phyloP scores from a whole-genome alignment of 2,888 invertebrate species.

The Podotricha telesiphe region DNA sequence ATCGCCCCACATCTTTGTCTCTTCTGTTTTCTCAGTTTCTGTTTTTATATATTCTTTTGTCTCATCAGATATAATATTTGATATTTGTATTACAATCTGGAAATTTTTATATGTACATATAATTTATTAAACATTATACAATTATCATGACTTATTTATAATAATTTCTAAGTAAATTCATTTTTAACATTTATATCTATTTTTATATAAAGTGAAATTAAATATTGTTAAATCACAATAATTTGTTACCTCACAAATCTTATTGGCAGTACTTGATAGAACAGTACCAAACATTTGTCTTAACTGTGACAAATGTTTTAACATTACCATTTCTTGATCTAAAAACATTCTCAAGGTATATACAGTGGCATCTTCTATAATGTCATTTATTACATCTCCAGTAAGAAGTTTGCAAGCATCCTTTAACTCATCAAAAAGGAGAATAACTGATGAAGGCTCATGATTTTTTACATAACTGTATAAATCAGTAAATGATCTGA shows the following conservation, averaged over 20 bases:
- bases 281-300: constrained; percentile 85
- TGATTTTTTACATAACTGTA: constrained; percentile 69
- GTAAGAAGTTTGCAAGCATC: constrained; percentile 69
- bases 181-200: too few species aligned
- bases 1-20: constrained; percentile 74
- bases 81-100: constrained; percentile 77
- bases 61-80: constrained; percentile 72
- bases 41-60: constrained; percentile 73
- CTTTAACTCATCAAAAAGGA: constrained; percentile 60
- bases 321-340: constrained; percentile 82
- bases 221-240: too few species aligned
- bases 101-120: constrained; percentile 9
- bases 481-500: constrained; percentile 78
- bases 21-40: constrained; percentile 63
- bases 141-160: too few species aligned
- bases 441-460: constrained; percentile 63
- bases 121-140: too few species aligned
- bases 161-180: too few species aligned
- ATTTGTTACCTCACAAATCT: constrained; percentile 81
- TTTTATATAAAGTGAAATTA: too few species aligned
- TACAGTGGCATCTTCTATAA: constrained; percentile 86
- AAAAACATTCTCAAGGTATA: constrained; percentile 85
- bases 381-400: constrained; percentile 82
- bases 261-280: constrained; percentile 77
- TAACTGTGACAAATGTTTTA: constrained; percentile 83